Base-by-base conservation (phyloP, 2,113 vertebrate species). In the Clarias gariepinus region DNA sequence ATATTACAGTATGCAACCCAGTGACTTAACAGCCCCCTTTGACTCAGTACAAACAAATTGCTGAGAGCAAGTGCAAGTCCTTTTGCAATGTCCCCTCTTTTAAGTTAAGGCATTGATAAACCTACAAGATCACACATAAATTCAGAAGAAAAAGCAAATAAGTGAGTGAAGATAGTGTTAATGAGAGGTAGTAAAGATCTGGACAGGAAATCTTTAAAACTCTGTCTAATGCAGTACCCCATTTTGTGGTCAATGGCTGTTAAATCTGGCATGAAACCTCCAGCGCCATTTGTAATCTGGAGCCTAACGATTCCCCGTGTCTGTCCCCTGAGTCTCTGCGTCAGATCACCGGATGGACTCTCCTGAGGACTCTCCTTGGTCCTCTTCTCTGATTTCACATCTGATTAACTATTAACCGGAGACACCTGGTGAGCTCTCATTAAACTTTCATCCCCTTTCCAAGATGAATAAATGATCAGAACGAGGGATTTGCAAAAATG, bases 391-490 rank as follows among this genome's bases (percentile, higher is more conserved):
- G 91, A 93, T 94, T 85, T 92, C 93, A 87, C 25, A 84, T 91
- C 87, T 92, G 92, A 94, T 93, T 91, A 94, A 92, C 92, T 90
- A 93, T 95, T 96, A 92, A 97, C 93, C 84, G 88, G 91, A 90
- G 87, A 93, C 89, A 93, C 89, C 92, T 89, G 90, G 87, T 87
- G 90, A 90, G 88, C 91, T 87, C 89, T 61, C 91, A 92, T 93
- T 94, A 95, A 95, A 94, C 94, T 91, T 94, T 94, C 90, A 95
- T 92, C 92, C 83, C 89, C 93, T 95, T 94, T 94, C 93, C 93
- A 90, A 85, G 52, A 87, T 90, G 90, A 96, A 96, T 95, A 92
- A 95, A 94, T 94, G 92, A 96, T 95, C 90, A 92, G 92, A 92
- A 64, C 73, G 15, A 28, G 80, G 15, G 58, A 82, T 88, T 90